These are phyloP conservation scores for Drosophila pachea DNA, from an alignment of 1,140 invertebrate species.

Conservation along the genomic window DNA sequence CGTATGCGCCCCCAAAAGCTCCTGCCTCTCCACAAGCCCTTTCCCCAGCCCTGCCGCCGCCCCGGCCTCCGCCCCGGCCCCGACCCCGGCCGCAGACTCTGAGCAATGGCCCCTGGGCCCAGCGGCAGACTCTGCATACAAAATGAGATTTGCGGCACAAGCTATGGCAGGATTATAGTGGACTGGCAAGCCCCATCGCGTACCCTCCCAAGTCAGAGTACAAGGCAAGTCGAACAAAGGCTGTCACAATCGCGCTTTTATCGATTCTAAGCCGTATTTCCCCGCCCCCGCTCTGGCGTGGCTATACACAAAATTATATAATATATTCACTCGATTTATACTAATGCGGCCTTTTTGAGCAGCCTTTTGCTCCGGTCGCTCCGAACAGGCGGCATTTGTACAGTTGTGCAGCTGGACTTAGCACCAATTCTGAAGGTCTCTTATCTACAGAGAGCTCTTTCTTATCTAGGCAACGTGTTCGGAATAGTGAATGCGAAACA, in stretches of 20 bases:
- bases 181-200: not conserved
- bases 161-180: slow-evolving; percentile 40
- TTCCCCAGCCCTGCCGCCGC: not conserved
- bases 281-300: not conserved
- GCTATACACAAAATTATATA: not conserved
- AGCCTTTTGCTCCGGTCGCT: no score
- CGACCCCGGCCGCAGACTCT: not conserved
- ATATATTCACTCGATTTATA: not conserved
- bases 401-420: no score
- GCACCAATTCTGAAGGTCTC: no score
- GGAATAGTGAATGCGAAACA: no score
- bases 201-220: not conserved
- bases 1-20: slow-evolving; percentile 23
- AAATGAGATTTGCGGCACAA: slow-evolving; percentile 64
- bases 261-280: not conserved
- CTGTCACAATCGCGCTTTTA: not conserved
- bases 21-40: slow-evolving; percentile 6
- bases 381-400: no score
- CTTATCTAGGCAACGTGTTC: no score
- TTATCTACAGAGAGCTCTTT: no score
- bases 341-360: not conserved
- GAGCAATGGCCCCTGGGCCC: not conserved
- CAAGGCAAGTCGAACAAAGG: not conserved
- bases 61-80: no score
- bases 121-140: slow-evolving; percentile 62